These are phyloP conservation scores for Enteromius paludinosus DNA, from an alignment of 2,797 vertebrate genomes.

Conservation along the genomic window DNA sequence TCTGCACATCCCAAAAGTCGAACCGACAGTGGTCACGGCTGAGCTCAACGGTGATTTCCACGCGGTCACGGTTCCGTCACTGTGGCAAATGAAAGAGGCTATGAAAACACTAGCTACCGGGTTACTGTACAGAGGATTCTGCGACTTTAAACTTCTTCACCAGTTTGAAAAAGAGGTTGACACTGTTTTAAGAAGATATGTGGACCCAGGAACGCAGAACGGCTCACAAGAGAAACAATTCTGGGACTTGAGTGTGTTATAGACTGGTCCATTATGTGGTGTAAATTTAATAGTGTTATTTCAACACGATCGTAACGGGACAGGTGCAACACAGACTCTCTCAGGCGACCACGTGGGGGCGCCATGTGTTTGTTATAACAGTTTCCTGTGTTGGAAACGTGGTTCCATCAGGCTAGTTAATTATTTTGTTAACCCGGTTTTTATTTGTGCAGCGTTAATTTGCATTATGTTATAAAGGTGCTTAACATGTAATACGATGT, in stretches of 20 bases:
- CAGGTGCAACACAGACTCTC: not conserved
- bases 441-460: not conserved
- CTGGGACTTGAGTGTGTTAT: not conserved
- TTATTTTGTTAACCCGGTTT: not conserved
- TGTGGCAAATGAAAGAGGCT: conserved; percentile 51
- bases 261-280: not conserved
- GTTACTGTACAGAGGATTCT: conserved; percentile 52
- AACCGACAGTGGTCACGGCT: not conserved
- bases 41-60: conserved; percentile 21
- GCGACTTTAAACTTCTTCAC: conserved; percentile 57
- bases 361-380: conserved; percentile 6
- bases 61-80: conserved; percentile 48
- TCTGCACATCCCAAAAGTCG: not conserved
- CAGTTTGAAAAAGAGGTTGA: conserved; percentile 54
- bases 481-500: not conserved
- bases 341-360: not conserved
- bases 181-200: conserved; percentile 36
- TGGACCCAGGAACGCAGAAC: conserved; percentile 4
- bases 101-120: conserved; percentile 55
- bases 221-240: conserved; percentile 22
- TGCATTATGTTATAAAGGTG: not conserved
- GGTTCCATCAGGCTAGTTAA: not conserved
- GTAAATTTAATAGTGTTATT: not conserved
- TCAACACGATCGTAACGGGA: not conserved
- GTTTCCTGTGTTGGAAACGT: not conserved